These are phyloP conservation scores for Cistogaster globosa DNA, from an alignment of 2,888 invertebrate species.

Conservation along the genomic window DNA sequence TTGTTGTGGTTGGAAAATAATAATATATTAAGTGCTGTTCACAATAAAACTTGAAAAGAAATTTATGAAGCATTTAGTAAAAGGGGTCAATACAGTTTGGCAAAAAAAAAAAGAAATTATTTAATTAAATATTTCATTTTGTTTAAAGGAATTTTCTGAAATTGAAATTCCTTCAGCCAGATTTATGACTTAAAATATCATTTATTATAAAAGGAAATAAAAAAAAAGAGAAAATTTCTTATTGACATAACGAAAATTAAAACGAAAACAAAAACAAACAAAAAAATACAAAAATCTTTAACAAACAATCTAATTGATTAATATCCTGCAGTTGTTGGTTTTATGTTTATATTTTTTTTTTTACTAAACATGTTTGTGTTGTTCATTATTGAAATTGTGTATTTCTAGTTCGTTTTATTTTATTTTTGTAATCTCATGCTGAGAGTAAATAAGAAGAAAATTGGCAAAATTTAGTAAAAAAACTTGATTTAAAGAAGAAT, in stretches of 20 bases:
- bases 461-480: too few relatives aligned
- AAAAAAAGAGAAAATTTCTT: not conserved
- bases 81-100: constrained; percentile 40
- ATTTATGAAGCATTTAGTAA: not conserved
- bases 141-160: constrained; percentile 17
- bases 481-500: too few relatives aligned
- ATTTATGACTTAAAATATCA: constrained; percentile 67
- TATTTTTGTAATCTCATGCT: too few relatives aligned
- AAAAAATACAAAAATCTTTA: constrained; percentile 8
- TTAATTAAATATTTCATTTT: constrained; percentile 54
- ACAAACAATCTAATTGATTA: constrained; percentile 64
- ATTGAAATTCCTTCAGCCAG: constrained; percentile 51
- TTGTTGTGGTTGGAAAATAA: constrained; percentile 55
- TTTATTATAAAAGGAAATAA: constrained; percentile 42
- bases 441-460: too few relatives aligned
- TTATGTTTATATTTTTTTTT: constrained; percentile 40
- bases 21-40: constrained; percentile 27
- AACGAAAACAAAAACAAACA: not conserved
- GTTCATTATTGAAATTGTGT: too few relatives aligned
- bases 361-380: not conserved
- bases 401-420: too few relatives aligned
- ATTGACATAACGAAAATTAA: constrained; percentile 3
- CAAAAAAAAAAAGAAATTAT: not conserved
- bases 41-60: not conserved
- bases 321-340: constrained; percentile 61